Evolutionary conservation across 1,140 invertebrate species (phyloP).

Genomic region (Leguminivora glycinivorella): DNA sequence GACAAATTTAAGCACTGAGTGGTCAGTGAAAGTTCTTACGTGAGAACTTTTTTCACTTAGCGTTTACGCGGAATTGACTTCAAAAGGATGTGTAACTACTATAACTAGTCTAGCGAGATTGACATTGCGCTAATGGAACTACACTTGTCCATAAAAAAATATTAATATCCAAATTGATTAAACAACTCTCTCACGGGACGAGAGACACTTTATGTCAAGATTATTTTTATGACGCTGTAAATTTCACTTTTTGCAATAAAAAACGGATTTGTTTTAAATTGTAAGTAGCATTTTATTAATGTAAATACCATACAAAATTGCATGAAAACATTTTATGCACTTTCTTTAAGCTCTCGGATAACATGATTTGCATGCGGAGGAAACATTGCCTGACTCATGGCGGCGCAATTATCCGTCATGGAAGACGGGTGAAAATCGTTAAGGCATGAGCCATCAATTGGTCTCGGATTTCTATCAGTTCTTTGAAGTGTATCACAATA

Average conservation of each 20-base stretch:
- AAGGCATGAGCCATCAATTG: neutral
- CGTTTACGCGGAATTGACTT: slow-evolving; percentile 3
- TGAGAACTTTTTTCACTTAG: slow-evolving; percentile 8
- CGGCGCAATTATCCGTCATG: slow-evolving; percentile 2
- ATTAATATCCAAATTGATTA: neutral
- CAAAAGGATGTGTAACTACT: slow-evolving; percentile 8
- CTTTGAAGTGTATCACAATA: slow-evolving; percentile 13
- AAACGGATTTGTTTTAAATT: slow-evolving; percentile 1
- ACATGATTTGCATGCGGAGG: slow-evolving; percentile 16
- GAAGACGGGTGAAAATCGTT: slow-evolving; percentile 29
- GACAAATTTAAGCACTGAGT: slow-evolving; percentile 5
- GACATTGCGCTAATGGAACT: slow-evolving; percentile 17
- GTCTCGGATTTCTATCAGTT: neutral
- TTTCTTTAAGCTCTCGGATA: slow-evolving; percentile 12
- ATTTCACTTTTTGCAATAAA: neutral
- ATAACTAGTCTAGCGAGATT: slow-evolving; percentile 11
- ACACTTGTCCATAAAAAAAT: slow-evolving; percentile 18
- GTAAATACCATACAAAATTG: slow-evolving; percentile 4
- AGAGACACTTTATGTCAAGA: neutral
- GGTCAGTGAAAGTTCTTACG: slow-evolving; percentile 22
- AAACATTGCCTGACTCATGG: slow-evolving; percentile 20
- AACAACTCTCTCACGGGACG: slow-evolving; percentile 10
- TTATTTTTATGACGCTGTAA: slow-evolving; percentile 23
- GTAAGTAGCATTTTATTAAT: slow-evolving; percentile 3
- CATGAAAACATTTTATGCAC: neutral